phyloP scores from a whole-genome alignment of 2,113 vertebrate genomes.

The Pterocles orientalis region DNA sequence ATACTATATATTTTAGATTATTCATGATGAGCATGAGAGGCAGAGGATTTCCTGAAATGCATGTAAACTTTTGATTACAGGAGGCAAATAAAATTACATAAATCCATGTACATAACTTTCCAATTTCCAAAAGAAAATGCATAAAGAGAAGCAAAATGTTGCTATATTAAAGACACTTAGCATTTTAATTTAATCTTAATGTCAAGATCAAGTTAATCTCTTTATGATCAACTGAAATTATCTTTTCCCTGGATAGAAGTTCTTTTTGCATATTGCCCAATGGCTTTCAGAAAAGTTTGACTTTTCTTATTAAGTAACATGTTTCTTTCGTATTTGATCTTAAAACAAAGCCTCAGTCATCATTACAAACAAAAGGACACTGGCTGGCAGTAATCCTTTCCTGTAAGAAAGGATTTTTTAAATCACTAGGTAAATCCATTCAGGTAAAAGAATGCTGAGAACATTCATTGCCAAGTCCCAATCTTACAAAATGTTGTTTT shows the following conservation, averaged over 20 bases:
- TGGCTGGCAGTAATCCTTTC: background rate
- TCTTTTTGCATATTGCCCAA: background rate
- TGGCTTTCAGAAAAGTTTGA: background rate
- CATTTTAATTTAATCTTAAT: constrained; percentile 5
- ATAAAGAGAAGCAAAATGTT: background rate
- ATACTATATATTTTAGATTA: background rate
- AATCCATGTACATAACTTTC: background rate
- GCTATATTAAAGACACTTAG: background rate
- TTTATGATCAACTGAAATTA: background rate
- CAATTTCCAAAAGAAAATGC: background rate
- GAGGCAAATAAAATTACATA: background rate
- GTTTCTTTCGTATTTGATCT: background rate
- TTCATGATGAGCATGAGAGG: background rate
- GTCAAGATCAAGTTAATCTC: background rate
- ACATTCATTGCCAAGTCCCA: background rate
- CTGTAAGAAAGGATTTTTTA: background rate
- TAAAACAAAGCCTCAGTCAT: background rate
- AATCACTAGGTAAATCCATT: background rate
- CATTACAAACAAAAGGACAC: background rate
- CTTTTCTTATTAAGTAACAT: background rate
- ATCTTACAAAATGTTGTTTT: background rate
- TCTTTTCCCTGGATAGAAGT: background rate
- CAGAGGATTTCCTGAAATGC: background rate
- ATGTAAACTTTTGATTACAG: background rate
- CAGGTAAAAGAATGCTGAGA: background rate